These are phyloP conservation scores for Ariopsis seemanni DNA, from an alignment of 2,113 vertebrate genomes.

Conservation along the genomic window DNA sequence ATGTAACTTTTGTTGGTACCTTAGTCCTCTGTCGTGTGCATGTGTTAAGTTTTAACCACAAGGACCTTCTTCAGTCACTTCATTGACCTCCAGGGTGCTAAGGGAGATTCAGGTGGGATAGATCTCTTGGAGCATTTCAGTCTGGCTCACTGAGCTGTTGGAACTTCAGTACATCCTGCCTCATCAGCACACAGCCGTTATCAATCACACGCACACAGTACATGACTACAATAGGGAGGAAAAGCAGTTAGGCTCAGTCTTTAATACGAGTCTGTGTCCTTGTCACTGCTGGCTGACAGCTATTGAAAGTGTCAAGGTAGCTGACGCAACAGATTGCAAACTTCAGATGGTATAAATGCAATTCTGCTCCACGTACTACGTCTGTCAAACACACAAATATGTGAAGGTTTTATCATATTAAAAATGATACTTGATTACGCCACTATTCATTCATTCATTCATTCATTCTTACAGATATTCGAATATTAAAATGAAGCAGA, in stretches of 20 bases:
- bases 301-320: neutral
- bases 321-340: slow-evolving; percentile 18
- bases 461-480: neutral
- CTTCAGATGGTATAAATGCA: neutral
- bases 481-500: neutral
- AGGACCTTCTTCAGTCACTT: neutral
- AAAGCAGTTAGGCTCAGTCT: neutral
- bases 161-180: neutral
- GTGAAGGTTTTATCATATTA: neutral
- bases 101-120: neutral
- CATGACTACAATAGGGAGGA: neutral
- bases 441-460: neutral
- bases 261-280: neutral
- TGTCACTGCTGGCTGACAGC: neutral
- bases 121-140: neutral
- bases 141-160: neutral
- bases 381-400: neutral
- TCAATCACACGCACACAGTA: slow-evolving; percentile 4
- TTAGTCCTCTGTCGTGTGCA: neutral
- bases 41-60: too few species aligned
- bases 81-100: neutral
- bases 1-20: neutral
- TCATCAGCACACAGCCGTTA: slow-evolving; percentile 19
- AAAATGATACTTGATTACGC: neutral
- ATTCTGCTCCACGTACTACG: neutral